Evolutionary conservation across 2,797 vertebrate species (phyloP), one percentile per base, ranked within the genome.

Genomic region (Leptodactylus fallax): DNA sequence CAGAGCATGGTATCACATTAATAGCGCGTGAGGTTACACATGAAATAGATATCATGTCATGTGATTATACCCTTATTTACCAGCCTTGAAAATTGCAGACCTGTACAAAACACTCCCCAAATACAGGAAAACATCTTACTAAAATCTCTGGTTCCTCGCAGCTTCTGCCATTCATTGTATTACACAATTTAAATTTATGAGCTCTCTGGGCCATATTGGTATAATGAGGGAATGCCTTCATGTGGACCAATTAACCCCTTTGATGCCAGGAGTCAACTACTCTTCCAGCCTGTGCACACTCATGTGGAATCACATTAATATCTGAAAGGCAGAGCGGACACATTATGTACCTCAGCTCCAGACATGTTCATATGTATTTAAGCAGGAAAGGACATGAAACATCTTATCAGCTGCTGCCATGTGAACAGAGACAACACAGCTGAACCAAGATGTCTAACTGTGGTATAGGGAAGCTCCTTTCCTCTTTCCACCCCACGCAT

Each of bases 391-490:
- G 69, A 53, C 45, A 47, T 17, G 49, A 74, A 19, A 80, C 79
- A 53, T 74, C 11, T 53, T 11, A 53, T 6, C 79, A 82, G 55
- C 83, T 79, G 74, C 53, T 80, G 36, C 19, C 56, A 74, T n/a
- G 61, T 13, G n/a, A 69, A 72, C 27, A 63, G 14, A 85, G 51
- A 69, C 74, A 25, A 58, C 36, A 85, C 67, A 51, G 63, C 56
- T 47, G 27, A 81, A 67, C 76, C 16, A 81, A 51, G 36, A 81
- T 88, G 17, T 76, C 67, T 77, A 49, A 49, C 53, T 65, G 77
- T 25, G 77, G 65, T 85, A 55, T 58, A 82, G 69, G 83, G 87
- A 88, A 88, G 83, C 79, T 89, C 87, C 87, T 53, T 69, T 69
- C 69, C 45, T 79, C 61, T 72, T 77, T 61, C 47, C 69, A 79